Evolutionary conservation across 2,113 vertebrate genomes (phyloP).

Genomic region (Coracopsis vasa): DNA sequence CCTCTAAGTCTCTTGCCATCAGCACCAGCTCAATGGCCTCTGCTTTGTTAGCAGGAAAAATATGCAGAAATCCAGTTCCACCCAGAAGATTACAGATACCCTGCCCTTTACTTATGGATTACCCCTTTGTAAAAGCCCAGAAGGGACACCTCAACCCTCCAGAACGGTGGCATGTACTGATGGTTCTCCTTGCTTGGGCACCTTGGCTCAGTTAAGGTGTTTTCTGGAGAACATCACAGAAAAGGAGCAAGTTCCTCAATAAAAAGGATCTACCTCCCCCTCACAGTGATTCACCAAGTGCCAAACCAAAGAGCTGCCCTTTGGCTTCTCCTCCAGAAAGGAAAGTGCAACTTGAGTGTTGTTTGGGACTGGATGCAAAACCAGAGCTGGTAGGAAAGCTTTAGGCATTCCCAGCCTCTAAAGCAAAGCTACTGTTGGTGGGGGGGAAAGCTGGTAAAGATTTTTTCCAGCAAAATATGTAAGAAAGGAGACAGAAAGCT

Average conservation of each 20-base stretch:
- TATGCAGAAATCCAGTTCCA: accelerated
- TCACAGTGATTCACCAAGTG: accelerated
- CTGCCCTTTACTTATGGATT: not conserved
- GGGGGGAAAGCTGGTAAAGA: not conserved
- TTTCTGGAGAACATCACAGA: not conserved
- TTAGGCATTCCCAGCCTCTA: not conserved
- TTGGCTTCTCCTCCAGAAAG: not conserved
- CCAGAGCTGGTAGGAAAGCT: not conserved
- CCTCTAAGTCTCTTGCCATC: not conserved
- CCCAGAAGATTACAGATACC: not conserved
- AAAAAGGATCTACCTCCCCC: not conserved
- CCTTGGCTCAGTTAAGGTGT: not conserved
- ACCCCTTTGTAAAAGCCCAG: not conserved
- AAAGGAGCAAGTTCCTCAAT: not conserved
- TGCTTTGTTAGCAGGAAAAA: not conserved
- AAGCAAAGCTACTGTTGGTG: not conserved
- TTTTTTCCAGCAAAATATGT: not conserved
- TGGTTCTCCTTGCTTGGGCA: not conserved
- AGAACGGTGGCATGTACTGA: accelerated
- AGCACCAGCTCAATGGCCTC: not conserved
- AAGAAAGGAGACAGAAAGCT: not conserved
- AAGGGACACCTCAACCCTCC: not conserved
- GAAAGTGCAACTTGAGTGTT: not conserved
- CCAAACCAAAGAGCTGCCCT: not conserved
- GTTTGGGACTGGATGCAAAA: not conserved